Evolutionary conservation across 2,888 invertebrate genomes (phyloP), one percentile per base, ranked within the genome.

Genomic region (Lordiphosa andalusiaca): DNA sequence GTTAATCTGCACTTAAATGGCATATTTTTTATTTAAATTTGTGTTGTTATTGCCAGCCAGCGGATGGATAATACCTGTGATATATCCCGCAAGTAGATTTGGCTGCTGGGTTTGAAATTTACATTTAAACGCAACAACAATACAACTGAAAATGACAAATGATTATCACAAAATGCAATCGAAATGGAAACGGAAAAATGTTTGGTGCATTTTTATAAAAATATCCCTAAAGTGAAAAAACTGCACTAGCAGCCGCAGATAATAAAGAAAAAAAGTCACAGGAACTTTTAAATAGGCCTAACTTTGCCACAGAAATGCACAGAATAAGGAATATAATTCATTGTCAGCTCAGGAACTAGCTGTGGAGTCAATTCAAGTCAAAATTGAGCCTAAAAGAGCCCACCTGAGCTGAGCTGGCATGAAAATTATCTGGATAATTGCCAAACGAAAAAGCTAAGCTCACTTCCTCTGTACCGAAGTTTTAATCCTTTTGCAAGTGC

Each of bases 351-450:
- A 25, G 25, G 3, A 2, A 3, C 4, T 0, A 19, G 19, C 3
- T 2, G 1, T 19, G 0, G 4, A 19, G 19, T 2, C 19, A 19
- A 19, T 2, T 19, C 19, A 19, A 19, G 19, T 19, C 19, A 19
- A 3, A 19, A 0, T 25, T 25, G 51, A 57, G 38, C 50, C n/a
- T n/a, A n/a, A n/a, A n/a, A 19, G 40, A 51, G 58, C 16, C 16
- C 16, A 16, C 1, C 52, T 63, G 56, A 66, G 65, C 73, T 73
- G 74, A 71, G 74, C 71, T 73, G 71, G 74, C 73, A 72, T 65
- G 56, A 71, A 74, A 71, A 74, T 73, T 74, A 19, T 19, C 19
- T 19, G 19, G 19, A 0, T 19, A 19, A 19, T 2, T 19, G 19
- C 19, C 19, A 19, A 2, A 19, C n/a, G n/a, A n/a, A n/a, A n/a